Conservation (phyloP, 2,113 vertebrate species). For the Synodontis membranacea region DNA sequence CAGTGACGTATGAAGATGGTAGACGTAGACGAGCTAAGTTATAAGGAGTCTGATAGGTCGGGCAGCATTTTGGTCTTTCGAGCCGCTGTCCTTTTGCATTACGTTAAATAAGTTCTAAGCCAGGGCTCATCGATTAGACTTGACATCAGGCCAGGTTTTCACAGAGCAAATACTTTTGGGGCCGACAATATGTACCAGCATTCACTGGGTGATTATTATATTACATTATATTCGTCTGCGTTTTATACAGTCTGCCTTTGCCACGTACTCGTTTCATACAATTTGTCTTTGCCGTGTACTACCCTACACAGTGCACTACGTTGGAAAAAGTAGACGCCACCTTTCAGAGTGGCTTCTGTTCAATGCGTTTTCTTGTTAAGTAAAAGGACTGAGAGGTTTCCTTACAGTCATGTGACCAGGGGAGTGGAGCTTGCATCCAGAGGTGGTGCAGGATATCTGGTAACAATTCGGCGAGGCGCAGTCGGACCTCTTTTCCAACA, state of each 20-base stretch:
- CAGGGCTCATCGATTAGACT: not conserved
- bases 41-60: not conserved
- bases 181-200: not conserved
- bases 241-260: too few species aligned
- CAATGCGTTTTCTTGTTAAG: not conserved
- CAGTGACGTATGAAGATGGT: not conserved
- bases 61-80: not conserved
- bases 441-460: not conserved
- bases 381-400: not conserved
- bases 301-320: too few species aligned
- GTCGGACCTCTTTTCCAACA: not conserved
- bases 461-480: not conserved
- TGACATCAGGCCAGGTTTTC: not conserved
- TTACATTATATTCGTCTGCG: too few species aligned
- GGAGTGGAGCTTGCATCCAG: not conserved
- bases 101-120: not conserved
- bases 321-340: too few species aligned
- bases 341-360: too few species aligned
- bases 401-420: not conserved
- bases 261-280: too few species aligned
- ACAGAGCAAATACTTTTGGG: not conserved
- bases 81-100: not conserved
- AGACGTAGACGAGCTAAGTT: not conserved
- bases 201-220: not conserved
- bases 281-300: too few species aligned